These are phyloP conservation scores for Chaetura pelagica DNA, from an alignment of 2,113 vertebrate species.

Conservation along the genomic window DNA sequence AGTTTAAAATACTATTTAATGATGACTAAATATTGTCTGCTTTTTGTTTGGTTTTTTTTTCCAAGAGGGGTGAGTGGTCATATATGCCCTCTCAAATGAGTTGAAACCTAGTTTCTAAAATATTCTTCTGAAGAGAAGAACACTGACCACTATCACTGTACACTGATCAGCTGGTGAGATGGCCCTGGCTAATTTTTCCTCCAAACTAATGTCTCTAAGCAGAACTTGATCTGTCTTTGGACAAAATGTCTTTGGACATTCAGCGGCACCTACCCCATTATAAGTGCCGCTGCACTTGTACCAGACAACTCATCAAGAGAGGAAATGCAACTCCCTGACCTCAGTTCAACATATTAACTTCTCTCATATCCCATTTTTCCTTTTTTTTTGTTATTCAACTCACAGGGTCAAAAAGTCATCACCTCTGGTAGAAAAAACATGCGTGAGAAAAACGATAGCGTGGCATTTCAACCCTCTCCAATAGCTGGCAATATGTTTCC, in stretches of 20 bases:
- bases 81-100: background rate
- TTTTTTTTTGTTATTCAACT: background rate
- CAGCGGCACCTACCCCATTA: background rate
- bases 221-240: background rate
- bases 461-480: background rate
- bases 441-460: background rate
- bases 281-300: background rate
- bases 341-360: background rate
- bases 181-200: background rate
- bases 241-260: background rate
- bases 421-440: background rate
- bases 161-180: background rate
- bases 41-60: background rate
- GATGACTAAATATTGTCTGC: background rate
- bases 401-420: background rate
- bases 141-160: background rate
- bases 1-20: background rate
- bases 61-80: background rate
- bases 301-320: background rate
- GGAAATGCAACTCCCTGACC: background rate
- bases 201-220: background rate
- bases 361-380: background rate
- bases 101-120: background rate
- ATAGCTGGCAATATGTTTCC: background rate
- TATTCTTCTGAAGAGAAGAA: background rate